Evolutionary conservation across 35 echinoderm and acorn worm species (phyloP), one percentile per base, ranked within the genome.

Genomic region (Chiridota heheva): DNA sequence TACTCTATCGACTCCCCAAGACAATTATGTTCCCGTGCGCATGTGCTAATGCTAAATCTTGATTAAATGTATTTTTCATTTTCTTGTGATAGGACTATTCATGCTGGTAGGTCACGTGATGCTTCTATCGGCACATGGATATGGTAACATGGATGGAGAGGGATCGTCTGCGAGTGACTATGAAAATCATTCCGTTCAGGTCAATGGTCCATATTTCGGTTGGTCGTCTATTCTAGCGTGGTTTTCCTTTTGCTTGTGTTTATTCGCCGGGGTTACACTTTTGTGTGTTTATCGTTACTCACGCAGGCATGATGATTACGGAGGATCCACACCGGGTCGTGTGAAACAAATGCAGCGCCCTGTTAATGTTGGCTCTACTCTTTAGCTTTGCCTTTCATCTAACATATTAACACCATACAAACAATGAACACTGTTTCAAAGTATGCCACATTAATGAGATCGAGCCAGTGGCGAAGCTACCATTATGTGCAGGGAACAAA

Each of bases 21-120:
- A n/a, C n/a, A n/a, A n/a, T n/a, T n/a, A n/a, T n/a, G n/a, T n/a
- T n/a, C n/a, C n/a, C n/a, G n/a, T n/a, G n/a, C n/a, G n/a, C n/a
- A n/a, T n/a, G n/a, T n/a, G n/a, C n/a, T n/a, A n/a, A n/a, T n/a
- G n/a, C n/a, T 22, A 53, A 53, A 48, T 3, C 4, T 4, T 43
- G 32, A 2, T 64, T 15, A 80, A 13, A 53, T 53, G 12, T 12
- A 53, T 53, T 36, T 60, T 4, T 63, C 0, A 51, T 40, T 39
- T 73, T 46, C 34, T 86, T 26, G 24, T 49, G 8, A 25, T 78
- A 93, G 90, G 90, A 65, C 44, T 93, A 60, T 93, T 93, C 62
- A 93, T 93, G 90, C 49, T 93, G 24, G 90, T 93, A 7, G 90
- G 90, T 41, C 90, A 93, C 72, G 51, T 87, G 4, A 93, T 93